Evolutionary conservation across 2,888 invertebrate species (phyloP), one percentile per base, ranked within the genome.

Genomic region (Bembecia ichneumoniformis): DNA sequence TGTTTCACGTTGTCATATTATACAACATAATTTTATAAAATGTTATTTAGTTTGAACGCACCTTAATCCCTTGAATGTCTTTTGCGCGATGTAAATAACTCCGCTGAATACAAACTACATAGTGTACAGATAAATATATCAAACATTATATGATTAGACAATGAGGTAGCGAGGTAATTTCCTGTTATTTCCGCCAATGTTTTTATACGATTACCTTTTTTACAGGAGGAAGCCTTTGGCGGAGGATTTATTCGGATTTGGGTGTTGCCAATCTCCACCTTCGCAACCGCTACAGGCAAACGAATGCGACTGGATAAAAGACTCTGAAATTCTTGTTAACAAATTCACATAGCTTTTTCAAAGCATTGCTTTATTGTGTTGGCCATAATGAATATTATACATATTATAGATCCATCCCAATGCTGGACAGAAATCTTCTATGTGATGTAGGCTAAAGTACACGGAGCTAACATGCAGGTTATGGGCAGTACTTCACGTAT

Each of bases 181-280:
- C 48, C 20, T 43, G 35, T 47, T 16, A 35, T 58, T 59, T 63
- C 63, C 58, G 56, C 52, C 61, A 55, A 63, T 68, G 65, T 74
- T 73, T 74, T 71, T 68, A 76, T 74, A 69, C 65, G 72, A 73
- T 74, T 69, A 71, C 70, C 60, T 77, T 79, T 75, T 64, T 74
- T 72, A 60, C 50, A 55, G 60, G 56, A 55, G 59, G 60, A 62
- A 68, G 63, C 70, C 64, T 70, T 66, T 59, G 62, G 66, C 66
- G 64, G 59, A 63, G 77, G 81, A 82, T 83, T 83, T 82, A 72
- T 73, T 58, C 62, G 79, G 82, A 82, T 83, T 82, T 82, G 66
- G 68, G 64, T 65, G 71, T 71, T 74, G 70, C 77, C 79, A 81
- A 82, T 82, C 76, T 79, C 67, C 65, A 62, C 62, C 63, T 58